A percentile compares a stretch with the other conserved stretches of the same genome.
These are phyloP conservation scores for Nannobrachium achirus DNA, from an alignment of 2,113 vertebrate genomes.

Conservation along the genomic window DNA sequence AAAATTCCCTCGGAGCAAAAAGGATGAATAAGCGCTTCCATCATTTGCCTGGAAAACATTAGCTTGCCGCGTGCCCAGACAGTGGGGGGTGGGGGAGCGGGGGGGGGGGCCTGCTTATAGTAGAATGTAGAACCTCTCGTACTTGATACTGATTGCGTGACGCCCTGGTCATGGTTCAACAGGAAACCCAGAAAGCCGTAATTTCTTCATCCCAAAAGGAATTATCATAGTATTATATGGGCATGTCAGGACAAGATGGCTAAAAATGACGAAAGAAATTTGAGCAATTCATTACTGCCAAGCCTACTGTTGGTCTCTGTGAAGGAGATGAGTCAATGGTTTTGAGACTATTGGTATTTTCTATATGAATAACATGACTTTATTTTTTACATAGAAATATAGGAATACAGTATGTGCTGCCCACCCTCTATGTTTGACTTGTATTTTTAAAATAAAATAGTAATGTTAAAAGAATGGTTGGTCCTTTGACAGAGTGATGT, in stretches of 20 bases:
- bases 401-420: too few relatives aligned
- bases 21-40: conserved; percentile 62
- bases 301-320: conserved; percentile 3
- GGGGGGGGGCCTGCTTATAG: neutral
- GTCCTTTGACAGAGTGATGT: too few relatives aligned
- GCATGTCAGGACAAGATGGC: conserved; percentile 33
- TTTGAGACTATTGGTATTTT: neutral
- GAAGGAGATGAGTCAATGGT: conserved; percentile 35
- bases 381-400: too few relatives aligned
- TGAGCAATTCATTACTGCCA: neutral
- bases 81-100: neutral
- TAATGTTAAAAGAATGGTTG: too few relatives aligned
- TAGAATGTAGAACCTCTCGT: conserved; percentile 55
- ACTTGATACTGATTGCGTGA: conserved; percentile 15
- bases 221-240: conserved; percentile 5
- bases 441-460: too few relatives aligned
- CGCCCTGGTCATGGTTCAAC: conserved; percentile 38
- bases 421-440: too few relatives aligned
- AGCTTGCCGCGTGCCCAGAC: conserved; percentile 40
- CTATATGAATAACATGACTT: too few relatives aligned
- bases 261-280: conserved; percentile 10
- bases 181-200: conserved; percentile 30
- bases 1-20: conserved; percentile 53
- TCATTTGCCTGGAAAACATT: conserved; percentile 68
- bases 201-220: conserved; percentile 12